Evolutionary conservation across 1,140 invertebrate genomes (phyloP).

Genomic region (Globodera rostochiensis): DNA sequence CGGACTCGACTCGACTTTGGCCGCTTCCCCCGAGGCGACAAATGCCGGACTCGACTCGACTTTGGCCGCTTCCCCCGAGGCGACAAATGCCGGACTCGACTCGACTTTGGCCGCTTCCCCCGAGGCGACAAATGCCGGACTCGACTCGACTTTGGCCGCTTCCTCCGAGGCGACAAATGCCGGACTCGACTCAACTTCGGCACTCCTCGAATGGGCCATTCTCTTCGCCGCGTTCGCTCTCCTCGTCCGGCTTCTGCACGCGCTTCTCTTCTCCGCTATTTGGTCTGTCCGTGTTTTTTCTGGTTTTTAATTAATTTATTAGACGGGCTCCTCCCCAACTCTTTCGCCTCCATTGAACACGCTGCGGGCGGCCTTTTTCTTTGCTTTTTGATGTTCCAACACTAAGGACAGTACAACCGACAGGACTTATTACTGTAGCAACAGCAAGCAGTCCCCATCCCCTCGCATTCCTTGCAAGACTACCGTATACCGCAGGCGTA

Average conservation of each 20-base stretch:
- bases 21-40: not conserved
- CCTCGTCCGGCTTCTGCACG: not conserved
- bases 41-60: too few species aligned
- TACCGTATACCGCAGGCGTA: too few species aligned
- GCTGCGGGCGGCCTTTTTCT: not conserved
- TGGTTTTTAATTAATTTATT: not conserved
- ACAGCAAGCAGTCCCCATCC: too few species aligned
- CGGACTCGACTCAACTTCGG: not conserved
- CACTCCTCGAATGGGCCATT: not conserved
- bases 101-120: not conserved
- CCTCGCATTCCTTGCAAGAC: too few species aligned
- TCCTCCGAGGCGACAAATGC: not conserved
- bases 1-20: too few species aligned
- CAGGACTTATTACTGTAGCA: too few species aligned
- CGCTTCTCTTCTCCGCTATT: not conserved
- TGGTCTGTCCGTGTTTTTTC: not conserved
- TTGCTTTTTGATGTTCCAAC: not conserved
- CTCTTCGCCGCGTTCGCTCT: constrained; percentile 22
- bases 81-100: not conserved
- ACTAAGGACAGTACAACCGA: not conserved
- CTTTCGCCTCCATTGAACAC: not conserved
- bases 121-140: not conserved
- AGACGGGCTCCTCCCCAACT: not conserved
- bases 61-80: too few species aligned
- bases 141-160: not conserved